Percentiles rank a stretch among this genome's conserved stretches.
Conservation (phyloP, 2,113 vertebrate species). For the Alaudala cheleensis region DNA sequence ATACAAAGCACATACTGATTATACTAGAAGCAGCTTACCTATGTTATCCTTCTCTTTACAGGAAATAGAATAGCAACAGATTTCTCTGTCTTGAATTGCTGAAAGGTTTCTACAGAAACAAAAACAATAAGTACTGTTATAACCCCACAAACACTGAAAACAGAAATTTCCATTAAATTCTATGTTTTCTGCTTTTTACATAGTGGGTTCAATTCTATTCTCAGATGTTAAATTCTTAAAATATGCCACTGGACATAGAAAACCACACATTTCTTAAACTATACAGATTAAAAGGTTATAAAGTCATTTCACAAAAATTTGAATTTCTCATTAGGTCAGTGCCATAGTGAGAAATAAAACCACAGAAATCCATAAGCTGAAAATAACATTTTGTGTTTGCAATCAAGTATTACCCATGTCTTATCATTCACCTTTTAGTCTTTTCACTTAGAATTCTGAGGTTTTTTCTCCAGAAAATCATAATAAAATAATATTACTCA, state of each 20-base stretch:
- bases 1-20: neutral
- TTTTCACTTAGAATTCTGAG: neutral
- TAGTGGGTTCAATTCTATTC: neutral
- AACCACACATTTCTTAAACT: neutral
- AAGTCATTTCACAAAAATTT: neutral
- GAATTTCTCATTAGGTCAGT: neutral
- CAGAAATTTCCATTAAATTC: neutral
- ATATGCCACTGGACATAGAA: neutral
- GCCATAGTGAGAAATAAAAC: neutral
- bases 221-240: neutral
- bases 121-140: neutral
- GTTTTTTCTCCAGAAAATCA: neutral
- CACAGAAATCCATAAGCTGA: neutral
- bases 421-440: neutral
- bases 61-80: constrained; percentile 86
- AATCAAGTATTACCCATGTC: neutral
- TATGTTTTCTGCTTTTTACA: neutral
- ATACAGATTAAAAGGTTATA: neutral
- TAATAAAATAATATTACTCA: neutral
- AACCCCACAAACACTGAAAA: neutral
- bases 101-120: constrained; percentile 77
- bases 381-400: neutral
- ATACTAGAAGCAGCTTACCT: constrained; percentile 64
- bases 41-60: constrained; percentile 88
- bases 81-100: constrained; percentile 85